Evolutionary conservation across 2,888 invertebrate genomes (phyloP).

Genomic region (Cacoxenus indagator): DNA sequence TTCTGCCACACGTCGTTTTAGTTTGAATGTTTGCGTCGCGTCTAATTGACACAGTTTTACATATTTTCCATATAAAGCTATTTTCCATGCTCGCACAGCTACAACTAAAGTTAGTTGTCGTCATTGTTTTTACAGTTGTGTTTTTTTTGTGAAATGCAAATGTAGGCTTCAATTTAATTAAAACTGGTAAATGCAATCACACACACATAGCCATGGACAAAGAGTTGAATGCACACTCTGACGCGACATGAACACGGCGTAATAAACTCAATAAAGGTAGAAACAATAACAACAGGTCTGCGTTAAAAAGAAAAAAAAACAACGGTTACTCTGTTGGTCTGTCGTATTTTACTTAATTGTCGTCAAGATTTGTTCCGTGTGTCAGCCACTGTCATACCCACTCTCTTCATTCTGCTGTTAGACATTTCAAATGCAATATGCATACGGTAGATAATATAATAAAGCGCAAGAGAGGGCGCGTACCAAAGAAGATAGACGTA

Average conservation of each 20-base stretch:
- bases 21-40: not conserved
- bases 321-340: no score
- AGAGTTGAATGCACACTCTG: not conserved
- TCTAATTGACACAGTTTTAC: conserved; percentile 4
- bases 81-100: not conserved
- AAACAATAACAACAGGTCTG: no score
- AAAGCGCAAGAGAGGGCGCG: not conserved
- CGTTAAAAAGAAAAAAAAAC: no score
- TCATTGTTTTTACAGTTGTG: not conserved
- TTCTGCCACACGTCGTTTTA: not conserved
- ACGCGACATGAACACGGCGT: no score
- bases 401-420: no score
- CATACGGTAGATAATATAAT: not conserved
- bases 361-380: no score
- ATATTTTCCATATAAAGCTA: not conserved
- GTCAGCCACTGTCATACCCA: no score
- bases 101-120: conserved; percentile 1
- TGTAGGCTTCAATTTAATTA: not conserved
- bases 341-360: no score
- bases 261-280: no score
- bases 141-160: not conserved
- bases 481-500: conserved; percentile 18
- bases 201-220: not conserved
- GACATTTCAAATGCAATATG: no score
- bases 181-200: not conserved